phyloP scores from a whole-genome alignment of 1,140 invertebrate genomes.

The Bombyx mandarina region DNA sequence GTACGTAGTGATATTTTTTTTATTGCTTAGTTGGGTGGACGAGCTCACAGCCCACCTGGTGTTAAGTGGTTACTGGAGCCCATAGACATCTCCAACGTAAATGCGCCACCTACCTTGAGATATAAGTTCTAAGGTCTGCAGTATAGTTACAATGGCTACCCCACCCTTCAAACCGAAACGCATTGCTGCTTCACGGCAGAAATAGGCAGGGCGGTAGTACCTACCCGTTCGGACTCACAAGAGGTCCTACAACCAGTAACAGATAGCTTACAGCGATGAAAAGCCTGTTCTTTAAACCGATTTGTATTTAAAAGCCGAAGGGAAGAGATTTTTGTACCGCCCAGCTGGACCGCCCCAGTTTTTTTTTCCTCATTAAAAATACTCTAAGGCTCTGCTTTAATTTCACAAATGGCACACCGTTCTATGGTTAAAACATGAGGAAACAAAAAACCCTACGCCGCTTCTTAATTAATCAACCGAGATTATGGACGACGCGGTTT shows the following conservation, averaged over 20 bases:
- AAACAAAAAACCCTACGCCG: constrained; percentile 3
- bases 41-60: no score
- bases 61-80: no score
- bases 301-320: constrained; percentile 19
- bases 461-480: constrained; percentile 6
- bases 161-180: no score
- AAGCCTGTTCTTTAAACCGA: background rate
- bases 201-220: no score
- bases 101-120: no score
- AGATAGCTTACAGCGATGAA: background rate
- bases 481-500: no score
- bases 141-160: no score
- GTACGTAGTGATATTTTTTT: background rate
- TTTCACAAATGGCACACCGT: constrained; percentile 29
- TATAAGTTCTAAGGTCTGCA: no score
- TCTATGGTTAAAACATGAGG: constrained; percentile 18
- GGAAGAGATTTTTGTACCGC: constrained; percentile 33
- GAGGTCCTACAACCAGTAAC: background rate
- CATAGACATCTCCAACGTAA: no score
- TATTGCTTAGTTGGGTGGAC: background rate
- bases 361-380: constrained; percentile 28
- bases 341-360: constrained; percentile 25
- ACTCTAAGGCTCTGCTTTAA: constrained; percentile 28
- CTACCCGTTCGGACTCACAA: no score
- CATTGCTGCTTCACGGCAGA: no score